These are phyloP conservation scores for Botrylloides violaceus DNA, from an alignment of 23 tunicate genomes.

Conservation along the genomic window DNA sequence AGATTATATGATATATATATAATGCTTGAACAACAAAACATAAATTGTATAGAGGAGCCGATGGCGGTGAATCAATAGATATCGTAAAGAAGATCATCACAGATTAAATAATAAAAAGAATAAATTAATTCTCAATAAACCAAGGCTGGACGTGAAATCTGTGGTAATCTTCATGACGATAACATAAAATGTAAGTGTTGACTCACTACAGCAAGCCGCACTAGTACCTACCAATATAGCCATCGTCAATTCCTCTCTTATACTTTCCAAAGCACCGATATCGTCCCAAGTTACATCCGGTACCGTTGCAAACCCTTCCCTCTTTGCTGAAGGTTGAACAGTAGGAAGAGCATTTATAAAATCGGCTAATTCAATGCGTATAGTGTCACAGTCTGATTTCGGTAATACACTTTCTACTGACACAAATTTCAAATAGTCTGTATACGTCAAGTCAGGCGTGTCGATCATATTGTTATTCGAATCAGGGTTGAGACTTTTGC, in stretches of 20 bases:
- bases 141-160: no score
- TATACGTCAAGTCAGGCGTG: background rate
- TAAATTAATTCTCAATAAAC: no score
- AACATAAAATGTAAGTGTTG: no score
- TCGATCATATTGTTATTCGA: background rate
- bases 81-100: no score
- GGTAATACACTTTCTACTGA: background rate
- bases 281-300: constrained; percentile 91
- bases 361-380: constrained; percentile 52
- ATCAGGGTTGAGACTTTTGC: background rate
- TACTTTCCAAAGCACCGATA: constrained; percentile 72
- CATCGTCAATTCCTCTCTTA: constrained; percentile 73
- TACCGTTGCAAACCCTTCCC: constrained; percentile 92
- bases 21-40: no score
- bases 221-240: constrained; percentile 48
- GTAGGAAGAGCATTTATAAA: constrained; percentile 49
- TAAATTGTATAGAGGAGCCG: no score
- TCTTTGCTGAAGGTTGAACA: constrained; percentile 77
- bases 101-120: no score
- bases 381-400: constrained; percentile 15
- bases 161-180: no score
- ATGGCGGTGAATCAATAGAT: no score
- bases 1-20: background rate
- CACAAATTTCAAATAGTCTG: background rate
- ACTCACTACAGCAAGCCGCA: no score